Evolutionary conservation across 2,888 invertebrate genomes (phyloP).

Genomic region (Macrophya alboannulata): DNA sequence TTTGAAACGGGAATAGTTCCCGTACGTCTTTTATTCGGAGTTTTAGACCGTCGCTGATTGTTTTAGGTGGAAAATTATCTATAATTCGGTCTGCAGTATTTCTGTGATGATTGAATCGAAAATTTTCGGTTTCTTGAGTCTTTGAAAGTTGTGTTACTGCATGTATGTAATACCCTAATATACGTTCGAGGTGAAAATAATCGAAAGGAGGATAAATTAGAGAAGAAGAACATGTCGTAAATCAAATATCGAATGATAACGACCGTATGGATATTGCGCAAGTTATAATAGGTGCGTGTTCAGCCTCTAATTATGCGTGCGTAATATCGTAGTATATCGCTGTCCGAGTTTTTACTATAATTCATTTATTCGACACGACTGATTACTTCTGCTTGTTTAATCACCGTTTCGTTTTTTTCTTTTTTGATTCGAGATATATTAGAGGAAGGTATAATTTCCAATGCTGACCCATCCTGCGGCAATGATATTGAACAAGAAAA

Average conservation of each 20-base stretch:
- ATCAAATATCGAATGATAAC: not conserved
- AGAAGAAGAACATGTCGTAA: not conserved
- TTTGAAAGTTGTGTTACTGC: not conserved
- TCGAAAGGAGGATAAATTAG: not conserved
- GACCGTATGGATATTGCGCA: not conserved
- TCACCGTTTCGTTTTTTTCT: not conserved
- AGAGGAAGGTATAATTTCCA: not conserved
- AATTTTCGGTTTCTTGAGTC: not conserved
- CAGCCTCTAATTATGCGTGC: constrained; percentile 15
- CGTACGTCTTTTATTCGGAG: not conserved
- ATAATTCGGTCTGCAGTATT: too few species aligned
- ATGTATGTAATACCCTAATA: too few species aligned
- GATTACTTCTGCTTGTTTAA: not conserved
- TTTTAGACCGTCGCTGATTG: not conserved
- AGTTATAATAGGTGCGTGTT: constrained; percentile 3
- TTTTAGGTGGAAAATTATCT: too few species aligned
- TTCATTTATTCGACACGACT: constrained; percentile 6
- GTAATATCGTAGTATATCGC: not conserved
- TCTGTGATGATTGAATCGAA: not conserved
- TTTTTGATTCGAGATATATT: not conserved
- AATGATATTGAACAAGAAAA: not conserved
- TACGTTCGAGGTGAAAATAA: not conserved
- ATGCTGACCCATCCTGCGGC: not conserved
- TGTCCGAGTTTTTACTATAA: not conserved
- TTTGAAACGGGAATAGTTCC: not conserved